Conservation (phyloP, 23 tunicate species). For the Trididemnum nubilum region DNA sequence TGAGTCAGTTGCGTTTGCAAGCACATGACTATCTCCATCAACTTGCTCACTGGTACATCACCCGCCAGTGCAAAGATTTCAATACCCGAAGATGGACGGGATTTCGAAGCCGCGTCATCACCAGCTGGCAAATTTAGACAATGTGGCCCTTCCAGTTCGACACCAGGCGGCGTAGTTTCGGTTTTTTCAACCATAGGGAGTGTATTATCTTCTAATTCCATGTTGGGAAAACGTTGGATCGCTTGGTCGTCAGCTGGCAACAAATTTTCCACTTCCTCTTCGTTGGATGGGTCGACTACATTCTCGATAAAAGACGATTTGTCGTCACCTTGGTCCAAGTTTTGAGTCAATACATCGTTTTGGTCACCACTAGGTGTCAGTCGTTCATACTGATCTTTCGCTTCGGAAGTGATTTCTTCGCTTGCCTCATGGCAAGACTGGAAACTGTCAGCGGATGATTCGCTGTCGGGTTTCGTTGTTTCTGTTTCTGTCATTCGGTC, state of each 20-base stretch:
- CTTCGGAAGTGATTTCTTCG: background rate
- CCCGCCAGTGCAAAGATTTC: slow-evolving; percentile 22
- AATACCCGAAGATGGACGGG: slow-evolving; percentile 40
- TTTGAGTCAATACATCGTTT: background rate
- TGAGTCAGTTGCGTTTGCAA: slow-evolving; percentile 67
- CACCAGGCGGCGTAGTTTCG: too few relatives aligned
- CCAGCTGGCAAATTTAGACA: background rate
- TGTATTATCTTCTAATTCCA: background rate
- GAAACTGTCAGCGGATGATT: background rate
- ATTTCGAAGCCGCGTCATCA: slow-evolving; percentile 12
- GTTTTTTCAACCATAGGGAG: background rate
- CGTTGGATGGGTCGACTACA: too few relatives aligned
- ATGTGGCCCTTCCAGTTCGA: background rate
- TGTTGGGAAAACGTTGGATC: too few relatives aligned
- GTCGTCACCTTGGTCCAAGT: background rate
- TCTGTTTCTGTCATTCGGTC: background rate
- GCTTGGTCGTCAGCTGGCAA: background rate
- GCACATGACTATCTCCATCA: slow-evolving; percentile 35
- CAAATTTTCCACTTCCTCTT: background rate
- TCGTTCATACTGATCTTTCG: background rate
- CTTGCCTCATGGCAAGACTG: background rate
- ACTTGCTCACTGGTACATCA: slow-evolving; percentile 32
- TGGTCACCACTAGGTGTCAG: background rate
- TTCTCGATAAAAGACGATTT: too few relatives aligned
- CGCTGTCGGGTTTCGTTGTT: background rate